Base-by-base conservation (phyloP, 2,888 invertebrate species). In the Dicycla oo region DNA sequence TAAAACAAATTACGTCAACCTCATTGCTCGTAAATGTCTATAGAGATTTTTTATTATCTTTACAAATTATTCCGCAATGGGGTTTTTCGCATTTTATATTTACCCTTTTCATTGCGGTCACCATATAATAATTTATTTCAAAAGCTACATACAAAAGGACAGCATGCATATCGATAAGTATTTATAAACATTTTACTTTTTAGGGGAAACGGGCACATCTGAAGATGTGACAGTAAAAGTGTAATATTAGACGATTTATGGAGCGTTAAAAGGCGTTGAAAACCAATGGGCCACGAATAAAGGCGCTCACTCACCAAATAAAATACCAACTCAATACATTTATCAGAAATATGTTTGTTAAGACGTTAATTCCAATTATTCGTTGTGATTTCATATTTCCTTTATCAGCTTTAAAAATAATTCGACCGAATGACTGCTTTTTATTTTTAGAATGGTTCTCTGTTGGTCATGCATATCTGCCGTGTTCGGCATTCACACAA, bases 181-280 rank as follows among this genome's bases (percentile, higher is more conserved):
- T n/a, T n/a, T n/a, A n/a, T 30, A 75, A 67, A 78, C 65, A 67
- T 75, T n/a, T n/a, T 64, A 30, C 34, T 57, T 43, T 49, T 65
- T 61, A 65, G 73, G 61, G 69, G 69, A 72, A 78, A 80, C 51
- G 43, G 67, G 77, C 74, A 85, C 85, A 87, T 88, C 83, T 87
- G 84, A 88, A 87, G 86, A 85, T 86, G 78, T 82, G 88, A 88
- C 87, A 87, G 82, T 88, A 84, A 90, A 90, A 89, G 86, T 88
- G 89, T 90, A 91, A 91, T 93, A 89, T 89, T 88, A 89, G 74
- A 87, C 86, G 87, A 93, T 92, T 91, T 92, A 93, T 91, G 85
- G 79, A 81, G 83, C 88, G 85, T 90, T 91, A 89, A 89, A 89
- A 90, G 87, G 88, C 89, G 88, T 86, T 88, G 86, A 88, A 89